Conservation (phyloP, 2,113 vertebrate species). For the Mormoops blainvillei region DNA sequence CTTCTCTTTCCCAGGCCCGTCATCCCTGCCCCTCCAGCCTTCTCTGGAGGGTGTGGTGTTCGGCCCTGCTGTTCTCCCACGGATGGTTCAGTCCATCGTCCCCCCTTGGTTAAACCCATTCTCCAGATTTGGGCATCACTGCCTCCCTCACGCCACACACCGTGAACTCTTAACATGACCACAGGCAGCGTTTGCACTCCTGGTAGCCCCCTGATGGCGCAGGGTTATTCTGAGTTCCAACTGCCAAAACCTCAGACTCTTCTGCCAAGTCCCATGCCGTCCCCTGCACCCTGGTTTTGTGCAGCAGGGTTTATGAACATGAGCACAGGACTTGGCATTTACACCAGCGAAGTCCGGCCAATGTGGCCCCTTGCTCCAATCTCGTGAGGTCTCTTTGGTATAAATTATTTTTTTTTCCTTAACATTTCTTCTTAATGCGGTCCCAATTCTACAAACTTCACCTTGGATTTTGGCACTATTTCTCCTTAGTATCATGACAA, state of each 20-base stretch:
- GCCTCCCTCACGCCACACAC: not conserved
- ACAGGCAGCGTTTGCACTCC: not conserved
- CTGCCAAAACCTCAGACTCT: not conserved
- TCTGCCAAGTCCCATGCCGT: not conserved
- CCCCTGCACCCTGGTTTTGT: not conserved
- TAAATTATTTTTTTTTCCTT: not conserved
- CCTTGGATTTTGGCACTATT: not conserved
- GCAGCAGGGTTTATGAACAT: not conserved
- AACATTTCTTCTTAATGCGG: not conserved
- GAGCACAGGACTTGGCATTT: not conserved
- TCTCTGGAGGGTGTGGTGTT: not conserved
- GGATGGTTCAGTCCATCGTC: not conserved
- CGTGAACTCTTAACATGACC: not conserved
- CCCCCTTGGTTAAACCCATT: no score
- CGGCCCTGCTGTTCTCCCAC: not conserved
- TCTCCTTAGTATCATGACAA: not conserved
- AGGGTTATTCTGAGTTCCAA: not conserved
- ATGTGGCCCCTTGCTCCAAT: not conserved
- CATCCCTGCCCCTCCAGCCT: not conserved
- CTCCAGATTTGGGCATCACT: not conserved
- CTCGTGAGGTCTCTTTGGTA: not conserved
- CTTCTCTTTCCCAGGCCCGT: not conserved
- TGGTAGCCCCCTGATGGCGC: not conserved
- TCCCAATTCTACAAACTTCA: not conserved
- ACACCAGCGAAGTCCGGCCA: not conserved